Base-by-base conservation (phyloP, 2,797 vertebrate genomes). In the Poliocrania exsul region DNA sequence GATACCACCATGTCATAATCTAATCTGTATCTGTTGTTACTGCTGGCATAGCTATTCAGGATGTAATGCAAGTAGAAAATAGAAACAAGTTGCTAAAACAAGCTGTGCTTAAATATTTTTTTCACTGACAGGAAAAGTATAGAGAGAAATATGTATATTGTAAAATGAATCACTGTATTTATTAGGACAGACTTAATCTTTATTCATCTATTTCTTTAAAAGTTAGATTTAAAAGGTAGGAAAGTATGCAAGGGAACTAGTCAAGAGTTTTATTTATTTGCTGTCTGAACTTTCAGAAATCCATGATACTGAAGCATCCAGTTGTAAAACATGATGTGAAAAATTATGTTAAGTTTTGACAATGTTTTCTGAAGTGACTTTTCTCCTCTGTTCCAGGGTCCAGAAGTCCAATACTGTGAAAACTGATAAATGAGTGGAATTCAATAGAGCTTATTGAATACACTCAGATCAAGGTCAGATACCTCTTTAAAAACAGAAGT, bases 71-170 rank as follows among this genome's bases (percentile, higher is more conserved):
- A 88, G 85, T 1, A 91, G 58, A 95, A 94, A 96, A 93, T 31
- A 90, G 85, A 90, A 93, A 67, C 58, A 49, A 69, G 54, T 60
- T 88, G 88, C 90, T 86, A 95, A 90, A 96, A 54, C 35, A 75
- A 94, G 83, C 58, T 60, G 28, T 60, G 57, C 66, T 91, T 89
- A 83, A 91, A 51, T 60, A 79, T 62, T 91, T 81, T 61, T 50
- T 89, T 74, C 72, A 81, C 56, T 26, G 54, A 47, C 54, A 83
- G 57, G 57, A 85, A 54, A 91, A 57, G 9, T 29, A 38, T 3
- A 38, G 49, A 70, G 9, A 83, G 23, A 15, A 90, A 64, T 12
- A 60, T 1, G 31, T 13, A 49, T 3, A 5, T 5, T 46, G 35
- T 29, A 81, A 86, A 93, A 88, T 16, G 16, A 89, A 64, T 8